Evolutionary conservation across 2,888 invertebrate species (phyloP), one percentile per base, ranked within the genome.

Genomic region (Nowickia ferox): DNA sequence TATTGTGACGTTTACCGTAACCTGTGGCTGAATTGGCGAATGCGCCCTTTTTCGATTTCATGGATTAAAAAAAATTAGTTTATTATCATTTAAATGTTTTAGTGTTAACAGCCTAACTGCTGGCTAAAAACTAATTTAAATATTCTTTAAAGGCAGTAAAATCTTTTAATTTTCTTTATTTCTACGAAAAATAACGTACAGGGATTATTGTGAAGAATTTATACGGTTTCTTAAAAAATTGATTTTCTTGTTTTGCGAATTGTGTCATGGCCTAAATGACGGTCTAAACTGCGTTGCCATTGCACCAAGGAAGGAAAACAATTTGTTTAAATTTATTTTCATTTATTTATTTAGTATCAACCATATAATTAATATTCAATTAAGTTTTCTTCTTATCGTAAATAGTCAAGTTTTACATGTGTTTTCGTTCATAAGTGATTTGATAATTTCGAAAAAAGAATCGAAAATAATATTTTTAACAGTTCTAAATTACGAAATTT

Each of bases 1-100:
- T 55, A 76, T 87, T 88, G 61, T 89, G 59, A 13, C 83, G 87
- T 80, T 88, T 90, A 87, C 90, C 89, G 88, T 92, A 90, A 76
- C 91, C 91, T 55, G 91, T 90, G 22, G 91, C 89, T 65, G 90
- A 89, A 77, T 91, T 89, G 86, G 88, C 89, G 76, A 92, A 91
- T n/a, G 90, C 90, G 40, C 89, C 88, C 81, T 89, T 90, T 87
- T 90, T 90, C 19, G 89, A 84, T 89, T 91, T 91, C 71, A 75
- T 84, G 15, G 13, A 63, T 42, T 55, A 13, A 13, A 46, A 42
- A 51, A 69, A 59, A 48, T 1, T 51, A 17, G n/a, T 19, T 42
- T 42, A 10, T 40, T 9, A 40, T 13, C 17, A 22, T 4, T 30
- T 48, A 48, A 9, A 1, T 13, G 48, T 51, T 42, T 10, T 17